Evolutionary conservation across 1,140 invertebrate genomes (phyloP), one percentile per base, ranked within the genome.

Genomic region (Dermatophagoides farinae): DNA sequence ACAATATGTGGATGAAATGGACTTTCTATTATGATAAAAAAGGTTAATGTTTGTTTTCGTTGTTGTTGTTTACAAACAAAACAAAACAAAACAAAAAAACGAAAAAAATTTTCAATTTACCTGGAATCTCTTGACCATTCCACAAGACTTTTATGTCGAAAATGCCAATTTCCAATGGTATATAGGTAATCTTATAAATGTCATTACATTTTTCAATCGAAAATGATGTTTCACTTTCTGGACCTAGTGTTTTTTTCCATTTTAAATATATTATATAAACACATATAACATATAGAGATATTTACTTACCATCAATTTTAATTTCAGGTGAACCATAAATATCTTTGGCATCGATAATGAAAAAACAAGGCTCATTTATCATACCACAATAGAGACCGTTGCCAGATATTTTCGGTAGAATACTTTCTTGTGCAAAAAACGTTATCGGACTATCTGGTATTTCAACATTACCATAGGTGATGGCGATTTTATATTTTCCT

Each of bases 401-500:
- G 31, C 67, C 67, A 37, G 64, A 60, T 12, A 68, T 58, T 62
- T 65, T 64, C 9, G 67, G 66, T 39, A 55, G 53, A 46, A 62
- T 61, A 54, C 63, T 65, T 57, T 67, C 67, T 62, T 67, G 57
- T 0, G 61, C 65, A 39, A 64, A 52, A 53, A 72, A 67, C 14
- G 64, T 66, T 31, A 70, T 55, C n/a, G 67, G 69, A 25, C 67
- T 66, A 72, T 75, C 75, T 61, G 75, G 74, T 2, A 80, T 71
- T 64, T 77, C 74, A 64, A 79, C 79, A 40, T 86, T 85, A 64
- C 88, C 90, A 68, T 91, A 92, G 37, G 81, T 84, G 9, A 95
- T 79, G 55, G 82, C 82, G 44, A 96, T 81, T 71, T 87, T 82
- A 69, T 95, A 93, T 66, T 85, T 83, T 64, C 90, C 91, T 23